Base-by-base conservation (phyloP, 1,140 invertebrate genomes). In the Formica exsecta region DNA sequence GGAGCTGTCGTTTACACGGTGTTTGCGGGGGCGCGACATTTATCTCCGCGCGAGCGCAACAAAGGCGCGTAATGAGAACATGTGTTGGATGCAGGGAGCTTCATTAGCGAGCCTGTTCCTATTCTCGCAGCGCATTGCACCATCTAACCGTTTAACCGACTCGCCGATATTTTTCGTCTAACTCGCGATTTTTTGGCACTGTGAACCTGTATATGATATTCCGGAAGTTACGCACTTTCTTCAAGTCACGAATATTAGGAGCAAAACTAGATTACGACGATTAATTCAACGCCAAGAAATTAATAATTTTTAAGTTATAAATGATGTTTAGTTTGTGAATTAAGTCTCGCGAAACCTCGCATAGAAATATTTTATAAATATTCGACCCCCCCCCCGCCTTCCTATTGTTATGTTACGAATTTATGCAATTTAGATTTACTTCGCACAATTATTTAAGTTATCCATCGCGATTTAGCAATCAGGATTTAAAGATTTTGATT, bases 11-110 rank as follows among this genome's bases (percentile, higher is more conserved):
- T 90, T 87, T 85, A 84, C 85, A 84, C 73, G 86, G 91, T 92
- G 73, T 86, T 90, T 87, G 80, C 64, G 57, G 66, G 85, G 88
- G 87, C 85, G 51, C 65, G 73, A 57, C 86, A 89, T 86, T 87
- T 90, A 90, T 89, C 89, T 77, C 71, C 59, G 22, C 62, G 64
- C 71, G 74, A 66, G 87, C 84, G 92, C 91, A 94, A 95, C 94
- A 95, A 95, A 95, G 90, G 92, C 89, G 86, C 91, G 92, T 94
- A 95, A 94, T 91, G 93, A 94, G 93, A 93, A 92, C 94, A 94
- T 94, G 93, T 93, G 91, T 92, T 86, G 86, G 87, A 92, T 76
- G 83, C 70, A 87, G 88, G 88, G 90, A 85, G 89, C 90, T 91
- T 92, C 90, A 89, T 93, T 92, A 92, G 89, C 87, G 80, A 91